Percentiles rank a stretch among this genome's conserved stretches.
Evolutionary conservation across 2,797 vertebrate species (phyloP).

Genomic region (Synanceia verrucosa): DNA sequence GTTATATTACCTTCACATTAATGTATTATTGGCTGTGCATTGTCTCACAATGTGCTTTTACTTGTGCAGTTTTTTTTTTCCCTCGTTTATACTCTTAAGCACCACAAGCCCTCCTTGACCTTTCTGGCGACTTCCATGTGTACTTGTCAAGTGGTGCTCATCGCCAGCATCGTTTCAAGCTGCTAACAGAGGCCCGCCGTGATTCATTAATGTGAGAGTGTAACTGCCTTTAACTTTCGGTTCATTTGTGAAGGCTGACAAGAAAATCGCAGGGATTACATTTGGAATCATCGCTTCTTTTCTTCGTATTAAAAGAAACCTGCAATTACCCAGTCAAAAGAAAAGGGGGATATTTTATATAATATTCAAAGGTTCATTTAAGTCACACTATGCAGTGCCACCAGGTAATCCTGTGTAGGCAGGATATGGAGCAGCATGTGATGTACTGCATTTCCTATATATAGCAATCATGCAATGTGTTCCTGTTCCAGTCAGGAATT

Average conservation of each 20-base stretch:
- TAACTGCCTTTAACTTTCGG: conserved; percentile 33
- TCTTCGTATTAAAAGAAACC: conserved; percentile 5
- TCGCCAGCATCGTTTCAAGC: conserved; percentile 1
- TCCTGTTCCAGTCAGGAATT: conserved; percentile 6
- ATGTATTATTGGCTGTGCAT: no score
- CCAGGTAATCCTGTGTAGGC: not conserved
- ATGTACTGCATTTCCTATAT: not conserved
- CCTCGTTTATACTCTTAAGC: not conserved
- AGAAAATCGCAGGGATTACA: conserved; percentile 17
- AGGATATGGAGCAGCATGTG: not conserved
- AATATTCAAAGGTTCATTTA: not conserved
- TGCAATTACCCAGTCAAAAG: conserved; percentile 26
- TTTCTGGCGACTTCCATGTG: not conserved
- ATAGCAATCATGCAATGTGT: not conserved
- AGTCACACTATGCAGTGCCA: not conserved
- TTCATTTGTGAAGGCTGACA: conserved; percentile 21
- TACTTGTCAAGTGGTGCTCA: not conserved
- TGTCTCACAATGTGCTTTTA: no score
- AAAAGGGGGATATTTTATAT: not conserved
- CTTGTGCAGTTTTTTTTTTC: not conserved
- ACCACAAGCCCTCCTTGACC: not conserved
- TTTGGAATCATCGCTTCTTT: conserved; percentile 9
- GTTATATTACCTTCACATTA: no score
- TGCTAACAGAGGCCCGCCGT: conserved; percentile 8
- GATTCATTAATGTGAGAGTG: conserved; percentile 20